Evolutionary conservation across 2,113 vertebrate genomes (phyloP).

Genomic region (Hassar affinis): DNA sequence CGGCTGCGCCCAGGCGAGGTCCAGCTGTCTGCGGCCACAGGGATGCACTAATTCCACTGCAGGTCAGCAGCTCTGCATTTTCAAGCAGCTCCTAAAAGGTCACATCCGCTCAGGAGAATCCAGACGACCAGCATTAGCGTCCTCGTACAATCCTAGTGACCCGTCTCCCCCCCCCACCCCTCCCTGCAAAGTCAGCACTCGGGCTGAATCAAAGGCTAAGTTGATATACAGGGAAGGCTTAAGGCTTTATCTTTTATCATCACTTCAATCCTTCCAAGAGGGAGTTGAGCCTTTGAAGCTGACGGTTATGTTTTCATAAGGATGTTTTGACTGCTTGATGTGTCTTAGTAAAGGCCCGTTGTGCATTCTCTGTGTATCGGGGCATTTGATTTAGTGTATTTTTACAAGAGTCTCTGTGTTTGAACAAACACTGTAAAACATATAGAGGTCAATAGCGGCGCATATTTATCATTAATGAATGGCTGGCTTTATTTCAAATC

Average conservation of each 20-base stretch:
- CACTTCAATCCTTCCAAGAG: conserved; percentile 37
- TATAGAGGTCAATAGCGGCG: conserved; percentile 21
- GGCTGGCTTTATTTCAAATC: conserved; percentile 32
- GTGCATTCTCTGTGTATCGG: conserved; percentile 12
- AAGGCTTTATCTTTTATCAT: conserved; percentile 52
- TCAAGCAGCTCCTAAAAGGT: conserved; percentile 67
- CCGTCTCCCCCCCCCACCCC: neutral
- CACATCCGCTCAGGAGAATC: conserved; percentile 57
- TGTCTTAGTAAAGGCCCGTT: conserved; percentile 16
- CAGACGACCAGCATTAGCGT: conserved; percentile 11
- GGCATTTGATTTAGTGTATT: conserved; percentile 42
- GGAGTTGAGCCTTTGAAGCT: conserved; percentile 49
- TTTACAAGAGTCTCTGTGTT: conserved; percentile 36
- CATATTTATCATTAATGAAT: conserved; percentile 42
- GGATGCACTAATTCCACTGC: conserved; percentile 71
- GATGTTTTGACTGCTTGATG: conserved; percentile 47
- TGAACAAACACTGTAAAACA: conserved; percentile 46
- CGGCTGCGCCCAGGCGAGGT: conserved; percentile 70
- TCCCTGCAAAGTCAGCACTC: conserved; percentile 9
- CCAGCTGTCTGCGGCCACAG: conserved; percentile 71
- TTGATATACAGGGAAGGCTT: conserved; percentile 48
- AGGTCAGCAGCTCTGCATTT: conserved; percentile 68
- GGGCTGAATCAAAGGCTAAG: conserved; percentile 45
- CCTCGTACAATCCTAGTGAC: conserved; percentile 16
- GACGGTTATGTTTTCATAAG: conserved; percentile 46